Base-by-base conservation (phyloP, 2,113 vertebrate species). In the Gopherus evgoodei region DNA sequence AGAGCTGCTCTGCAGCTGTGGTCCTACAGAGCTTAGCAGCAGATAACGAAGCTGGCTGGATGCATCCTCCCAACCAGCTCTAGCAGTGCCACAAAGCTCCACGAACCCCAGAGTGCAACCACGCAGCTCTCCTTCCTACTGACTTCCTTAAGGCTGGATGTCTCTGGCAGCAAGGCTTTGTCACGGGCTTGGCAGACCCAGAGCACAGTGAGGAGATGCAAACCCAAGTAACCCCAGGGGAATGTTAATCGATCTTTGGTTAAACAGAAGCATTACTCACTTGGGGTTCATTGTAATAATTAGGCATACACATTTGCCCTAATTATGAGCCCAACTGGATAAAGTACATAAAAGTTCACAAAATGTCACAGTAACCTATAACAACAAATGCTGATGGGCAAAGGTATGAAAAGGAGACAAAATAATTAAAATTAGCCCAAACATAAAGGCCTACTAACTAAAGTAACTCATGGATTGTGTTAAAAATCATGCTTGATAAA, bases 181-280 rank as follows among this genome's bases (percentile, higher is more conserved):
- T 29, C 50, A 54, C 9, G 2, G 1, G 79, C 1, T 52, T 50
- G 44, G 57, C 9, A 62, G 57, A 92, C 47, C 29, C 75, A 87
- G 83, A 94, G 65, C 80, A 57, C 0, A 0, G 21, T 3, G 47
- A 93, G 87, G 49, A 95, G 47, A 86, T 5, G 21, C 24, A 90
- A 89, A 38, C 72, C 35, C 79, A 47, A 94, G 86, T 50, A 94
- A 89, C 59, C 90, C 87, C 19, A 1, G 25, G 81, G 47, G 88
- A 92, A 89, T 2, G 62, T 65, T 38, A 87, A 12, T 31, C 9
- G 85, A 83, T 90, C 90, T 92, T 91, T 91, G 89, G 59, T 88
- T 94, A 92, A 69, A 89, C 90, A 93, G 90, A 93, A 94, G 81
- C 81, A 59, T 94, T 54, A 86, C 81, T 76, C 84, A 92, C 17